Evolutionary conservation across 30 jellyfish, hydroid and myxozoan genomes (phyloP).

Genomic region (Chironex yamaguchii): DNA sequence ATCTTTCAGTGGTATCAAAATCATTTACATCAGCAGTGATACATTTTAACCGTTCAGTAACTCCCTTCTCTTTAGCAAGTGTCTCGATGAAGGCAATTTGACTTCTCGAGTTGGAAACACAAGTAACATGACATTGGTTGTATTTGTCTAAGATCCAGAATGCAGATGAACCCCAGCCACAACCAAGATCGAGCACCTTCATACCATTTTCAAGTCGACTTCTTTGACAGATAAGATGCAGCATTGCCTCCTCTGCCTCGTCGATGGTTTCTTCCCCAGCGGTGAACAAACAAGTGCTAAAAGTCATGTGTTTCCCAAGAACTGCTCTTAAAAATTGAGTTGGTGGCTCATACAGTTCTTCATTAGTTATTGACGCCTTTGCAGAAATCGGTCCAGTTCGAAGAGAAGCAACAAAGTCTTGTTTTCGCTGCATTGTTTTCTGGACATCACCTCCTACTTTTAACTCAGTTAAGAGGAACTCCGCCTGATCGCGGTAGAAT

Average conservation of each 20-base stretch:
- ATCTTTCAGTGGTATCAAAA: conserved; percentile 67
- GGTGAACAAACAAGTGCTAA: conserved; percentile 75
- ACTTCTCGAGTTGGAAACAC: conserved; percentile 78
- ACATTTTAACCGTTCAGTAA: conserved; percentile 54
- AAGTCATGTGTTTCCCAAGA: conserved; percentile 80
- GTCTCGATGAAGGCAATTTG: conserved; percentile 73
- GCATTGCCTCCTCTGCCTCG: conserved; percentile 76
- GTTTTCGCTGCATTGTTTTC: conserved; percentile 67
- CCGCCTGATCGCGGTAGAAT: no score
- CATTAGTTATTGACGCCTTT: conserved; percentile 72
- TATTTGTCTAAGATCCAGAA: conserved; percentile 78
- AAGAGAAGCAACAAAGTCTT: conserved; percentile 50
- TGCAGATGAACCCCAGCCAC: conserved; percentile 95
- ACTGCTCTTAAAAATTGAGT: conserved; percentile 72
- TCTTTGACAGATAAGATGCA: conserved; percentile 72
- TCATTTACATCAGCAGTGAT: conserved; percentile 88
- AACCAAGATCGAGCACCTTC: conserved; percentile 84
- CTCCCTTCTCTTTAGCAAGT: conserved; percentile 65
- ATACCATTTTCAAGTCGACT: conserved; percentile 72
- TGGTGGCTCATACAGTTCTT: conserved; percentile 88
- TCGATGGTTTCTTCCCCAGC: conserved; percentile 57
- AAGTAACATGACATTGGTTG: conserved; percentile 68
- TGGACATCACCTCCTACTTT: conserved; percentile 86
- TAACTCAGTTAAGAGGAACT: no score
- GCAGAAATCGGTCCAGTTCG: conserved; percentile 74